Evolutionary conservation across 2,888 invertebrate genomes (phyloP).

Genomic region (Drosophila pseudotakahashii): DNA sequence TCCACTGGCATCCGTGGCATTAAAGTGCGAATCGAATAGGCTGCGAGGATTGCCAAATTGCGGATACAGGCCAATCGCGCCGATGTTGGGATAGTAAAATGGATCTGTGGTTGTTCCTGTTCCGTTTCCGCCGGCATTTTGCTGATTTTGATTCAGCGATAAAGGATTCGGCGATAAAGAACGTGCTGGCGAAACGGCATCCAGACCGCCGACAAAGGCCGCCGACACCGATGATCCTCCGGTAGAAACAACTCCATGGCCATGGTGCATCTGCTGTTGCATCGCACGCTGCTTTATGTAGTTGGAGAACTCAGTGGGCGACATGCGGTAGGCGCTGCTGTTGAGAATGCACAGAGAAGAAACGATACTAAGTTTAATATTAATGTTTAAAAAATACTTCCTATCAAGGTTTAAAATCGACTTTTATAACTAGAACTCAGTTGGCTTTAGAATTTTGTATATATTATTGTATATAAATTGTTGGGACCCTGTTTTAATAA

Average conservation of each 20-base stretch:
- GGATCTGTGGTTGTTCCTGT: constrained; percentile 81
- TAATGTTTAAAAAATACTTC: no score
- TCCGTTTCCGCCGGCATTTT: neutral
- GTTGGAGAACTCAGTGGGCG: constrained; percentile 98
- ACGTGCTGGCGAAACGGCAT: constrained; percentile 86
- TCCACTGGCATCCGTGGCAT: constrained; percentile 56
- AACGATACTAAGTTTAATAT: neutral
- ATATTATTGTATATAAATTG: no score
- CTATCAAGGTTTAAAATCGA: no score
- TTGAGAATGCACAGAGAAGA: neutral
- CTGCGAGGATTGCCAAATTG: constrained; percentile 82
- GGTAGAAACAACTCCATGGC: constrained; percentile 77
- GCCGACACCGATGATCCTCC: constrained; percentile 34
- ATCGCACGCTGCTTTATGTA: constrained; percentile 97
- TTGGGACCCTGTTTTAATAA: no score
- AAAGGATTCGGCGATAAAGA: constrained; percentile 87
- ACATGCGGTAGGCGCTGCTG: constrained; percentile 90
- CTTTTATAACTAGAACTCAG: no score
- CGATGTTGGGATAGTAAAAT: constrained; percentile 86
- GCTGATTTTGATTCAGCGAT: constrained; percentile 60
- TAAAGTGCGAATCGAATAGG: constrained; percentile 81
- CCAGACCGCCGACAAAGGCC: constrained; percentile 83
- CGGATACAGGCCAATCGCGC: constrained; percentile 82
- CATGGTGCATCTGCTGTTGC: constrained; percentile 90
- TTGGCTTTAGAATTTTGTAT: no score